Conservation (phyloP, 2,113 vertebrate genomes). For the Paracanthobrama guichenoti region DNA sequence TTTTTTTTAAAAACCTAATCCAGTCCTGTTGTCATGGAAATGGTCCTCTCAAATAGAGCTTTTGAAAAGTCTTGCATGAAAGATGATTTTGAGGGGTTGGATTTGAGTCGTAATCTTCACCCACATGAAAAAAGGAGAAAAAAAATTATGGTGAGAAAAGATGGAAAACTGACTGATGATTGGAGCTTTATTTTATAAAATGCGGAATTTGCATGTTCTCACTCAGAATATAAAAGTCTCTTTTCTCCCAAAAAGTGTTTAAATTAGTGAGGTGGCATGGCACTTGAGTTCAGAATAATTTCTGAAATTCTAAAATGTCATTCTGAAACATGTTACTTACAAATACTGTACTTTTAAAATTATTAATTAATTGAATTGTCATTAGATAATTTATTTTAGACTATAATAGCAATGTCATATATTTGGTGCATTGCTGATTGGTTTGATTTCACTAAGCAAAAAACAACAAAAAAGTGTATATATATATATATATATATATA, state of each 20-base stretch:
- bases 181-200: constrained; percentile 49
- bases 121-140: constrained; percentile 57
- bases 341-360: background rate
- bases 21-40: constrained; percentile 79
- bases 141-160: constrained; percentile 1
- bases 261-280: constrained; percentile 27
- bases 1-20: constrained; percentile 65
- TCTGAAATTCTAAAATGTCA: no score
- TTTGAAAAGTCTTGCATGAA: constrained; percentile 64
- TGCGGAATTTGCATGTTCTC: constrained; percentile 44
- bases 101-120: constrained; percentile 68
- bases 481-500: no score
- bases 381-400: background rate
- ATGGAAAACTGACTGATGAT: constrained; percentile 37
- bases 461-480: no score
- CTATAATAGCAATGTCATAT: background rate
- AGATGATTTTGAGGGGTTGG: constrained; percentile 63
- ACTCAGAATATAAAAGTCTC: constrained; percentile 28
- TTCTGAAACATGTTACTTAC: no score
- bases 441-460: no score
- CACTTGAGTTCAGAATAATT: background rate
- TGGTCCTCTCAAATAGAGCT: constrained; percentile 64
- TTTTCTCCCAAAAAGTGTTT: constrained; percentile 18
- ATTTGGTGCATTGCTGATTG: no score
- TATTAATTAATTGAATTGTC: background rate